A percentile compares a stretch with the other conserved stretches of the same genome.
Evolutionary conservation across 1,140 invertebrate species (phyloP).

Genomic region (Philotrypesis tridentata): DNA sequence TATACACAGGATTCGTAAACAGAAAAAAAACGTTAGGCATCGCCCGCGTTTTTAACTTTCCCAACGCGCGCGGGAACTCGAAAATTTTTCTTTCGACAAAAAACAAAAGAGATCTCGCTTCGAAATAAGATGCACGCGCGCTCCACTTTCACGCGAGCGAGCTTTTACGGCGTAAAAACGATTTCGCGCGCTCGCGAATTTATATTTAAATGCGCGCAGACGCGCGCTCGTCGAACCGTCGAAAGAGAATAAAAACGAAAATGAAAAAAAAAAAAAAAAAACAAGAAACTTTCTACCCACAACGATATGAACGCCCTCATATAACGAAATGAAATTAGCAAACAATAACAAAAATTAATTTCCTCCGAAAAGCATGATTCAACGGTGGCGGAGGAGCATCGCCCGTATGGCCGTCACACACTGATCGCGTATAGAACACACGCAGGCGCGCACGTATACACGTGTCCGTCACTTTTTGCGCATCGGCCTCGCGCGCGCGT

Average conservation of each 20-base stretch:
- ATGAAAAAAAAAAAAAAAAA: background rate
- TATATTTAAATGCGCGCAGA: background rate
- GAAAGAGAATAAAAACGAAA: too few relatives aligned
- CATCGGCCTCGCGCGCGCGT: background rate
- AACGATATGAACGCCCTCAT: background rate
- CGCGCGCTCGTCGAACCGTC: background rate
- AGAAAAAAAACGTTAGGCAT: too few relatives aligned
- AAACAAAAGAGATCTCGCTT: background rate
- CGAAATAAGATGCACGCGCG: too few relatives aligned
- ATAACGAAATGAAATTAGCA: background rate
- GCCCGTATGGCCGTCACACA: background rate
- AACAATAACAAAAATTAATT: background rate
- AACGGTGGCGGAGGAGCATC: background rate
- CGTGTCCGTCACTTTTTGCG: background rate
- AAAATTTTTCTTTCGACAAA: background rate
- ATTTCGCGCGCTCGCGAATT: background rate
- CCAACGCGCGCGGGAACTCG: background rate
- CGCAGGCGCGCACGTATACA: background rate
- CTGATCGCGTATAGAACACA: too few relatives aligned
- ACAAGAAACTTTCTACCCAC: background rate
- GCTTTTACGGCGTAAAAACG: background rate
- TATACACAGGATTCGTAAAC: too few relatives aligned
- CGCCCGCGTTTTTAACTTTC: background rate
- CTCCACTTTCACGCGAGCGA: background rate
- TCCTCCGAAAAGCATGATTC: background rate